phyloP scores from a whole-genome alignment of 2,888 invertebrate species.

The Teleiodes luculella region DNA sequence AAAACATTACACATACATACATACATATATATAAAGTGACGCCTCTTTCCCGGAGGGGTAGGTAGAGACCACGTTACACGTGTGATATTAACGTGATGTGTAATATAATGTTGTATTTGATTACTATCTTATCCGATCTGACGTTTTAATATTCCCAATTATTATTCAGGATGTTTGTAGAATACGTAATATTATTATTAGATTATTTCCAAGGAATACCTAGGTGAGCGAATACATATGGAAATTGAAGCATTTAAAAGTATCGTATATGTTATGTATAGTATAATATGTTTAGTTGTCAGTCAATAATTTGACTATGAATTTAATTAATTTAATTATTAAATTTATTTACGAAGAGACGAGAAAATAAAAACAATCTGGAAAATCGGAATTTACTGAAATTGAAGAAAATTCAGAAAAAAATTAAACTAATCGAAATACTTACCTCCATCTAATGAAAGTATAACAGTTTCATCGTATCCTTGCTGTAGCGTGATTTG shows the following conservation, averaged over 20 bases:
- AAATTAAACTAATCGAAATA: neutral
- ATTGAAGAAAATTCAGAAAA: too few relatives aligned
- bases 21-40: too few relatives aligned
- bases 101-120: neutral
- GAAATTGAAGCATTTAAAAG: too few relatives aligned
- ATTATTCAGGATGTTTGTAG: neutral
- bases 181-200: neutral
- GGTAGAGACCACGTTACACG: too few relatives aligned
- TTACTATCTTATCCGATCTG: neutral
- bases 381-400: neutral
- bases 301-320: too few relatives aligned
- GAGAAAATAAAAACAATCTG: neutral
- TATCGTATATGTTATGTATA: too few relatives aligned
- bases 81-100: neutral
- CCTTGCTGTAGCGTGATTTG: slow-evolving; percentile 48
- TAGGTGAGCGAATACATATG: too few relatives aligned
- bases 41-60: too few relatives aligned
- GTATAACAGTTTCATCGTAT: slow-evolving; percentile 44
- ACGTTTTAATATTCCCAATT: slow-evolving; percentile 2
- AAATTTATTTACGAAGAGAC: neutral
- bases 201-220: neutral
- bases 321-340: too few relatives aligned
- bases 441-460: slow-evolving; percentile 52
- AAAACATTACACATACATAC: neutral
- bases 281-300: too few relatives aligned